Evolutionary conservation across 2,797 vertebrate species (phyloP), one percentile per base, ranked within the genome.

Genomic region (Neopelma chrysocephalum): DNA sequence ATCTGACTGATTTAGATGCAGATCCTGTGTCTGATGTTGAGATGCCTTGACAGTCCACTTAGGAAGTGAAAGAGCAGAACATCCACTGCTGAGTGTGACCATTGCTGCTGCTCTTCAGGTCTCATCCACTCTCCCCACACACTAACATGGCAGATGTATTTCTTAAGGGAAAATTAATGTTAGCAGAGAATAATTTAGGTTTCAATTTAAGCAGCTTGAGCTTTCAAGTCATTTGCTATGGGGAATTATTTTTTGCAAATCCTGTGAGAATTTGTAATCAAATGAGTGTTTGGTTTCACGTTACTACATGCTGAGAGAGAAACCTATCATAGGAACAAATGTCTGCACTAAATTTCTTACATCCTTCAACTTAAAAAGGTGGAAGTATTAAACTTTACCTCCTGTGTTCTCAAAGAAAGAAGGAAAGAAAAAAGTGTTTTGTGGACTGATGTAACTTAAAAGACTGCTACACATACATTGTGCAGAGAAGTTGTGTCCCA

Each of bases 181-280:
- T 94, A 90, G 38, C 56, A 73, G 66, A 92, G 64, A 91, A 80
- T 71, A 29, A 76, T 91, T 91, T 89, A 56, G 64, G 38, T 90
- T 96, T 94, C 66, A 82, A 22, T 91, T 92, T 91, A 87, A 91
- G 18, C 53, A 82, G n/a, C 42, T 48, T 89, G 87, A 94, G 50
- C 31, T 93, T 97, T 86, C 51, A 69, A 92, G 90, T 68, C 42
- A 45, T 73, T 91, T 92, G 53, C 84, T 92, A 38, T 64, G 25
- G 73, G 64, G 77, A 90, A 93, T 93, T 91, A 40, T 27, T 89
- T 88, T 90, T 50, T 71, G 48, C 27, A 91, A 68, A 94, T 87
- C 80, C 80, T 94, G 42, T 0, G 18, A 53, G 51, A 68, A 93
- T 90, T 90, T 91, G 57, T 84, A 95, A 93, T 89, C 82, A 87